Evolutionary conservation across 2,797 vertebrate genomes (phyloP).

Genomic region (Alouatta caraya): DNA sequence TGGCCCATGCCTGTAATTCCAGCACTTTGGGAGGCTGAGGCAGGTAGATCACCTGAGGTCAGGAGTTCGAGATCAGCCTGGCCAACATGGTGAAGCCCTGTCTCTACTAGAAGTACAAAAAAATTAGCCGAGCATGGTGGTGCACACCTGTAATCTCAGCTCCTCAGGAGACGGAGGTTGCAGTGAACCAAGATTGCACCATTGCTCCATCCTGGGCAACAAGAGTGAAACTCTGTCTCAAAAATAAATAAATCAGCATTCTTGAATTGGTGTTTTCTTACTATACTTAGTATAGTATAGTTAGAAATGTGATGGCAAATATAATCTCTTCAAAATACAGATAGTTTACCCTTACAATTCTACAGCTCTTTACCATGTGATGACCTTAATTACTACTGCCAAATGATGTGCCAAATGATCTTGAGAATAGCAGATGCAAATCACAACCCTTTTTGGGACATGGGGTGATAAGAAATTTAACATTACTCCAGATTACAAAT

Average conservation of each 20-base stretch:
- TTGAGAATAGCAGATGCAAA: conserved; percentile 4
- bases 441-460: not conserved
- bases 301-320: conserved; percentile 17
- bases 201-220: not conserved
- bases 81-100: too few species aligned
- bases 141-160: not conserved
- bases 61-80: too few species aligned
- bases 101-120: not conserved
- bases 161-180: not conserved
- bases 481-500: not conserved
- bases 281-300: not conserved
- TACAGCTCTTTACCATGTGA: not conserved
- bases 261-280: not conserved
- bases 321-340: not conserved
- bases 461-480: conserved; percentile 5
- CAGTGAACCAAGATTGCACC: not conserved
- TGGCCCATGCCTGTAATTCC: too few species aligned
- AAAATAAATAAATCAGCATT: not conserved
- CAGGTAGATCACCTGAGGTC: too few species aligned
- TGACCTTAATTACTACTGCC: not conserved
- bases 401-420: not conserved
- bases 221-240: not conserved
- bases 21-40: too few species aligned
- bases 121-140: not conserved
- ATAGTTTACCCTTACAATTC: not conserved